Evolutionary conservation across 2,888 invertebrate species (phyloP).

Genomic region (Candidula unifasciata): DNA sequence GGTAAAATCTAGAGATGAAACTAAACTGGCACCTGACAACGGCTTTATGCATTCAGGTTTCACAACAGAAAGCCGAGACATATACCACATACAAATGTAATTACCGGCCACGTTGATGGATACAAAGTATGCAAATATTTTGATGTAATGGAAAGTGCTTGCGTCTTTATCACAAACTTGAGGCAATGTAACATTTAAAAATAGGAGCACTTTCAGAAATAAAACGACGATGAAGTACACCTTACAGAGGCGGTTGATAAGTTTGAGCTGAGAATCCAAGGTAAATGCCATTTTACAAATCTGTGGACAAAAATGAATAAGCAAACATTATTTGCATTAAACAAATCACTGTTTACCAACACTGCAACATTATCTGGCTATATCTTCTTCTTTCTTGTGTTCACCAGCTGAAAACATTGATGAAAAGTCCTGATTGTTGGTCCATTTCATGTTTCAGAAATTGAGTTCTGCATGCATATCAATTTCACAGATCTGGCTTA

Average conservation of each 20-base stretch:
- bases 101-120: conserved; percentile 61
- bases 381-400: too few species aligned
- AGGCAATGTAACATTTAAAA: conserved; percentile 61
- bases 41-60: neutral
- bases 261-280: conserved; percentile 25
- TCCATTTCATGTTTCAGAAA: too few species aligned
- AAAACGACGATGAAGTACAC: conserved; percentile 60
- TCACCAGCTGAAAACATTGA: too few species aligned
- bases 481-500: too few species aligned
- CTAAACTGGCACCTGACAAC: neutral
- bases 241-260: conserved; percentile 60
- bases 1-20: neutral
- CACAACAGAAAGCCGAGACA: conserved; percentile 55
- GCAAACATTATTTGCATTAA: neutral
- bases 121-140: conserved; percentile 58
- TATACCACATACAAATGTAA: conserved; percentile 61
- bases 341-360: neutral
- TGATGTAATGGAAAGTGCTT: conserved; percentile 49
- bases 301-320: neutral
- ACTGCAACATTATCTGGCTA: too few species aligned
- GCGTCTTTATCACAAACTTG: conserved; percentile 53
- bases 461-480: too few species aligned
- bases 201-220: conserved; percentile 54
- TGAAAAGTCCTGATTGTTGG: too few species aligned
- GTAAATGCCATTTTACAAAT: neutral